Evolutionary conservation across 2,113 vertebrate genomes (phyloP).

Genomic region (Saimiri boliviensis): DNA sequence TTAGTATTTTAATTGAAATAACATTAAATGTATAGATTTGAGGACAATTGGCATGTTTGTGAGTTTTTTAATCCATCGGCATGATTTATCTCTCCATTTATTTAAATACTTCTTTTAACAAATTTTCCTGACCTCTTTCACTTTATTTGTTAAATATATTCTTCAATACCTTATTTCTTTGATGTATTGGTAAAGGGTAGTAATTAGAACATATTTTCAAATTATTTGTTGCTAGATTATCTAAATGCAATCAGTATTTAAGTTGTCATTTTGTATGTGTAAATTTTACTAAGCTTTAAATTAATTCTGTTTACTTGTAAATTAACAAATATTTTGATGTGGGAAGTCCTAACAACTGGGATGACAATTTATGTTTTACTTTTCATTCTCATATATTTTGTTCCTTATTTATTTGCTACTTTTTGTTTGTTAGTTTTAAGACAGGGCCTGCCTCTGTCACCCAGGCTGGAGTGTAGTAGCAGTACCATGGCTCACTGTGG

Average conservation of each 20-base stretch:
- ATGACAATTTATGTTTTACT: not conserved
- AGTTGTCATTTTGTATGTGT: not conserved
- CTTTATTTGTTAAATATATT: not conserved
- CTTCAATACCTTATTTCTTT: not conserved
- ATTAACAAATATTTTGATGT: not conserved
- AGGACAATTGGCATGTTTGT: not conserved
- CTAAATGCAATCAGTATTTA: not conserved
- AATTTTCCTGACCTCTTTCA: not conserved
- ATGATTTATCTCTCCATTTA: not conserved
- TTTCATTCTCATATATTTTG: not conserved
- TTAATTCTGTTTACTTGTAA: not conserved
- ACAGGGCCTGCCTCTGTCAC: too few species aligned
- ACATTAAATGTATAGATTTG: not conserved
- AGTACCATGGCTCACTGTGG: too few species aligned
- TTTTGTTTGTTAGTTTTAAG: too few species aligned
- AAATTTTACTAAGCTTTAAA: not conserved
- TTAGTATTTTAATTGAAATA: not conserved
- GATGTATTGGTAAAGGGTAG: not conserved
- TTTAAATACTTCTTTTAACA: not conserved
- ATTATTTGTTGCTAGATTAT: not conserved
- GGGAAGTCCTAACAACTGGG: not conserved
- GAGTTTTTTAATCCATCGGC: not conserved
- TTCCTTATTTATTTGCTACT: not conserved
- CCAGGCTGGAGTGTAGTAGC: too few species aligned
- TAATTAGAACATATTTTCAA: conserved; percentile 3